These are phyloP conservation scores for Entomyzon cyanotis DNA, from an alignment of 2,113 vertebrate species.

Conservation along the genomic window DNA sequence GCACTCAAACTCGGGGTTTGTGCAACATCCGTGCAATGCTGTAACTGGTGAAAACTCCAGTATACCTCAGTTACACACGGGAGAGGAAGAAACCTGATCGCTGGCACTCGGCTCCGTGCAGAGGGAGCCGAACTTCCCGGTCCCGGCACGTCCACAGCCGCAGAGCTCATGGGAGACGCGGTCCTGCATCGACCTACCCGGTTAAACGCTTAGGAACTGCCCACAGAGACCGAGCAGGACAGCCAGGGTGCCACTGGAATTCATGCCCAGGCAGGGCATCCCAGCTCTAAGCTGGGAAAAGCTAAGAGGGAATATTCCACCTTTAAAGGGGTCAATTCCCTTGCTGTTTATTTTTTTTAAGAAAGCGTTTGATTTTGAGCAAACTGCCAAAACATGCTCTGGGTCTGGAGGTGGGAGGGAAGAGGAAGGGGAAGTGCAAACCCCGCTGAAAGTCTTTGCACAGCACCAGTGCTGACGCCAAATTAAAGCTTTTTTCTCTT, in stretches of 20 bases:
- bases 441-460: not conserved
- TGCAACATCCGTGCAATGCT: not conserved
- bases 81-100: not conserved
- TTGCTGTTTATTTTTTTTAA: constrained; percentile 28
- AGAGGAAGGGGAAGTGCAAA: constrained; percentile 32
- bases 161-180: not conserved
- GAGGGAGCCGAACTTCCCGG: not conserved
- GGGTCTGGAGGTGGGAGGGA: constrained; percentile 10
- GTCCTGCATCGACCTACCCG: not conserved
- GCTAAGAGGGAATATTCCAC: not conserved
- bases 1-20: not conserved
- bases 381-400: not conserved
- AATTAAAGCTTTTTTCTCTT: not conserved
- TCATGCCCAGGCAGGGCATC: not conserved
- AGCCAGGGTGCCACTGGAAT: not conserved
- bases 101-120: not conserved
- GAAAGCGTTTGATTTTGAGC: not conserved
- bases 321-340: not conserved
- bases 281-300: not conserved
- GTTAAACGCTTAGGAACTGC: fast-evolving
- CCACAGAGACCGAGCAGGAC: not conserved
- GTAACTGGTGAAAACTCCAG: not conserved
- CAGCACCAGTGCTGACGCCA: not conserved
- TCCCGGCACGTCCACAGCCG: fast-evolving
- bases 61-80: fast-evolving